phyloP scores from a whole-genome alignment of 2,113 vertebrate species.

The Nycticebus coucang region DNA sequence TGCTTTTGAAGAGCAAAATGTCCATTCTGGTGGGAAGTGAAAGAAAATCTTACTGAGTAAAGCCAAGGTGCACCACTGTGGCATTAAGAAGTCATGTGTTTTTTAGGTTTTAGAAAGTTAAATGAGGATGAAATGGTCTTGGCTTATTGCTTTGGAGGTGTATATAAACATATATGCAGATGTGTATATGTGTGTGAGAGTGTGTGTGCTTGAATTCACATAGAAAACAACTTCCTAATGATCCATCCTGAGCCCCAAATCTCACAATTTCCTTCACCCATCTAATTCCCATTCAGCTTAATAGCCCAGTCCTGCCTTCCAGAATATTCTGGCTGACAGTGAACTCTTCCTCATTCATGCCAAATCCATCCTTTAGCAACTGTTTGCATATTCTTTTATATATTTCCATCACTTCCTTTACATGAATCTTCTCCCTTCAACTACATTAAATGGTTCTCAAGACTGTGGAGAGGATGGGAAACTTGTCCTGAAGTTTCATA shows the following conservation, averaged over 20 bases:
- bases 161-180: rapidly evolving
- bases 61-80: not conserved
- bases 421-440: not conserved
- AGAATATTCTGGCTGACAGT: not conserved
- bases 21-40: not conserved
- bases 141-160: not conserved
- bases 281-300: not conserved
- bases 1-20: not conserved
- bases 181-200: rapidly evolving
- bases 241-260: not conserved
- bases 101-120: not conserved
- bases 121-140: not conserved
- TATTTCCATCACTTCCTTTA: not conserved
- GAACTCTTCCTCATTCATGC: not conserved
- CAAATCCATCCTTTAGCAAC: not conserved
- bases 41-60: constrained; percentile 9
- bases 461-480: not conserved
- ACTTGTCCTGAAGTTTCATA: not conserved
- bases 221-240: not conserved
- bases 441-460: not conserved
- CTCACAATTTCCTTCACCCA: not conserved
- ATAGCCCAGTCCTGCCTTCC: not conserved
- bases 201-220: not conserved
- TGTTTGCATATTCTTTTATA: not conserved
- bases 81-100: not conserved